Conservation (phyloP, 2,113 vertebrate genomes). For the Cheirogaleus medius region DNA sequence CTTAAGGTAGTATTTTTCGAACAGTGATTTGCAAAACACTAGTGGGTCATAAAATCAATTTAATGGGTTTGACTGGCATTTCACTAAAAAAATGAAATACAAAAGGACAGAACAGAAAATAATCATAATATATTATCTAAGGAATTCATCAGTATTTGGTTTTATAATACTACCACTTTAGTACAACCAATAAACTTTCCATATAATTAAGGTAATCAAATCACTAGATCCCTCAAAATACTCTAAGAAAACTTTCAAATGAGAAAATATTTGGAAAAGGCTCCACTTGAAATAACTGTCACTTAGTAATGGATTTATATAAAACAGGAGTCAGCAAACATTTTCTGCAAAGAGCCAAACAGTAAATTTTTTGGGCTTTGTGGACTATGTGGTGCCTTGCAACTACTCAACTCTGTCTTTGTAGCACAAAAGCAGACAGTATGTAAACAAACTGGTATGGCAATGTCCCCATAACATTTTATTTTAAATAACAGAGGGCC, state of each 20-base stretch:
- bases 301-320: not conserved
- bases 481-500: not conserved
- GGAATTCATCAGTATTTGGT: constrained; percentile 50
- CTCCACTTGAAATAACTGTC: constrained; percentile 8
- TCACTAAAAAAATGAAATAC: not conserved
- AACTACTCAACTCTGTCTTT: not conserved
- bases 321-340: not conserved
- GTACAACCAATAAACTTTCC: constrained; percentile 44
- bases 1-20: constrained; percentile 59
- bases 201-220: constrained; percentile 16
- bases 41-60: not conserved
- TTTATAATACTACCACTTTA: constrained; percentile 61
- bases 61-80: constrained; percentile 10
- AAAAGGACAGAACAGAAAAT: not conserved
- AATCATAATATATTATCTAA: not conserved
- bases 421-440: not conserved
- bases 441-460: not conserved
- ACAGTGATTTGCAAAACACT: not conserved
- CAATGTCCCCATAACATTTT: not conserved
- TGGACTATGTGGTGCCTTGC: not conserved
- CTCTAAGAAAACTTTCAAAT: constrained; percentile 72
- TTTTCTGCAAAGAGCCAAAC: not conserved
- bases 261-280: constrained; percentile 35
- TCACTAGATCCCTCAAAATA: constrained; percentile 39
- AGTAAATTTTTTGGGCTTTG: not conserved